Percentiles rank a stretch among this genome's conserved stretches.
phyloP scores from a whole-genome alignment of 2,797 vertebrate genomes.

The Pangasius sanitwongsei region DNA sequence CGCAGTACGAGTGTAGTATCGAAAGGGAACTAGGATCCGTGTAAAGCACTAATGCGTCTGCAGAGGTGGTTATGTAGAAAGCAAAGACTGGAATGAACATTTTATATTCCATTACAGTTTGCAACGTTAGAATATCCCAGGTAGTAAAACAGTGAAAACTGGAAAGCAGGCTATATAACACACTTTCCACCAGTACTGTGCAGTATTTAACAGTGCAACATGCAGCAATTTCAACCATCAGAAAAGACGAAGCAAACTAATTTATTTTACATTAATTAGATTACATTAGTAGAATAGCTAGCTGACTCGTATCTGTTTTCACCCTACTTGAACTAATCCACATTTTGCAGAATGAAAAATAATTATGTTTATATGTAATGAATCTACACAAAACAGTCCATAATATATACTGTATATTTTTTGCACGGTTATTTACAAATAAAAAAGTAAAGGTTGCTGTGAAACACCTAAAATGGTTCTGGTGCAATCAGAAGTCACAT shows the following conservation, averaged over 20 bases:
- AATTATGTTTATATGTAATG: too few species aligned
- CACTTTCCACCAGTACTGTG: background rate
- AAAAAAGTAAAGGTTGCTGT: background rate
- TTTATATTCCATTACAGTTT: constrained; percentile 4
- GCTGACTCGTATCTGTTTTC: background rate
- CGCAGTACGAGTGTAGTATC: too few species aligned
- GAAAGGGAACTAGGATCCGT: too few species aligned
- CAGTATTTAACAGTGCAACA: background rate
- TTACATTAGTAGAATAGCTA: background rate
- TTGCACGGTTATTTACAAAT: background rate
- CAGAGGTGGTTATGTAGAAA: background rate
- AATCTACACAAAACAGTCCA: background rate
- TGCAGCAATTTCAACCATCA: background rate
- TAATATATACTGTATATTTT: background rate
- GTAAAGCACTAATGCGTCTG: background rate
- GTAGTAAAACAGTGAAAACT: background rate
- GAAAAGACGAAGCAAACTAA: background rate
- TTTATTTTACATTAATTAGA: background rate
- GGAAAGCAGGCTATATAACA: background rate
- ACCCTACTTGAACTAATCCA: background rate
- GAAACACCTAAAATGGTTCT: background rate
- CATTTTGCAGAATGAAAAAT: too few species aligned
- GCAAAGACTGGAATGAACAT: background rate
- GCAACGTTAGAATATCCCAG: background rate
- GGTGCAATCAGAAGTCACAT: background rate